phyloP scores from a whole-genome alignment of 2,113 vertebrate species.

The Procavia capensis region DNA sequence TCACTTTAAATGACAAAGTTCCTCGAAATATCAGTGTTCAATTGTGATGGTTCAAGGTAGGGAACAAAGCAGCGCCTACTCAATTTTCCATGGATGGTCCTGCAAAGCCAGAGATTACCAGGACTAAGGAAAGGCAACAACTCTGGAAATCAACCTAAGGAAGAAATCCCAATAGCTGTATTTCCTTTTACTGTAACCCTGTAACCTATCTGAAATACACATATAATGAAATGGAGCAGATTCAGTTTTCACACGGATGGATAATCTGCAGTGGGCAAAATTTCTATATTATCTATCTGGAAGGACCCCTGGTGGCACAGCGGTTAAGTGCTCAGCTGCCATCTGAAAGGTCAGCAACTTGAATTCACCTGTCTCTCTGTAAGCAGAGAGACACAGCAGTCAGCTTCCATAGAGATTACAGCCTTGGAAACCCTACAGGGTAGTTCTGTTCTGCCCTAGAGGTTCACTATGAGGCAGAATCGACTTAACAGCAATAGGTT shows the following conservation, averaged over 20 bases:
- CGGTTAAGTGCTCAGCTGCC: neutral
- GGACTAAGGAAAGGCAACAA: neutral
- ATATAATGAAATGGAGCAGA: neutral
- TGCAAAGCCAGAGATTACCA: neutral
- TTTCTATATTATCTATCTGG: neutral
- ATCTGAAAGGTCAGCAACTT: neutral
- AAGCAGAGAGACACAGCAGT: neutral
- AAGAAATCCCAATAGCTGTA: neutral
- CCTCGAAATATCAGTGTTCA: neutral
- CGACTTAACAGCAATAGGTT: neutral
- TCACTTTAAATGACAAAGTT: neutral
- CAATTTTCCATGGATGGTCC: slow-evolving; percentile 10
- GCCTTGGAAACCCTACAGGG: neutral
- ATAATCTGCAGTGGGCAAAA: neutral
- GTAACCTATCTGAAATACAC: neutral
- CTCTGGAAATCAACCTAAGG: neutral
- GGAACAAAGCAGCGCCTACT: slow-evolving; percentile 22
- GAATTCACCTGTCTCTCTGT: neutral
- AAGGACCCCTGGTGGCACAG: neutral
- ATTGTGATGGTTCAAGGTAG: slow-evolving; percentile 11
- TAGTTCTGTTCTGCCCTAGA: neutral
- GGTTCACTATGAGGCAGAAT: neutral
- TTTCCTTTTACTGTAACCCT: neutral
- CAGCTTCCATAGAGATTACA: neutral
- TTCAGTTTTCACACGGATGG: neutral